Conservation (phyloP, 2,797 vertebrate genomes). For the Malacoraja senta region DNA sequence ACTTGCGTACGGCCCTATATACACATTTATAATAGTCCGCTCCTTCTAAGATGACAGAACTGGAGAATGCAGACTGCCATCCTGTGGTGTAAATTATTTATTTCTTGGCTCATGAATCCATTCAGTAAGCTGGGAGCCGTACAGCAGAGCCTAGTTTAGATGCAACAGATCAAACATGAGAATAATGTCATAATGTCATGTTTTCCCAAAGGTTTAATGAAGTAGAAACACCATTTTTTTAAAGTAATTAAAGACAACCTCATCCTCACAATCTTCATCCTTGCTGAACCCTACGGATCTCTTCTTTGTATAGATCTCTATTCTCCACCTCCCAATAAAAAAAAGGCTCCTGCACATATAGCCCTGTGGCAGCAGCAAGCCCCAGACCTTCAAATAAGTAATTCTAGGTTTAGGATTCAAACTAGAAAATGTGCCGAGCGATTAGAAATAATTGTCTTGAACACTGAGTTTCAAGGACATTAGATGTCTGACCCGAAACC, state of each 20-base stretch:
- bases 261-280: not conserved
- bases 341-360: not conserved
- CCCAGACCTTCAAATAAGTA: not conserved
- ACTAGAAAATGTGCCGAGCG: not conserved
- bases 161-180: not conserved
- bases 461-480: not conserved
- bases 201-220: not conserved
- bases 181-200: not conserved
- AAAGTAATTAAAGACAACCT: not conserved
- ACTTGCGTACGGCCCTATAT: not conserved
- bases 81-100: conserved; percentile 11
- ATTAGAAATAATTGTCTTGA: not conserved
- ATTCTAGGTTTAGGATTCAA: not conserved
- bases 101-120: not conserved
- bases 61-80: conserved; percentile 26
- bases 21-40: not conserved
- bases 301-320: not conserved
- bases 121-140: not conserved
- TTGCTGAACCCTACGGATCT: not conserved
- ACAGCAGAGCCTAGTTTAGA: conserved; percentile 1
- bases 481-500: too few relatives aligned
- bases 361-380: not conserved
- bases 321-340: not conserved
- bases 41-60: not conserved
- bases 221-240: not conserved